These are phyloP conservation scores for Parnassius glacialis DNA, from an alignment of 2,888 invertebrate species.

Conservation along the genomic window DNA sequence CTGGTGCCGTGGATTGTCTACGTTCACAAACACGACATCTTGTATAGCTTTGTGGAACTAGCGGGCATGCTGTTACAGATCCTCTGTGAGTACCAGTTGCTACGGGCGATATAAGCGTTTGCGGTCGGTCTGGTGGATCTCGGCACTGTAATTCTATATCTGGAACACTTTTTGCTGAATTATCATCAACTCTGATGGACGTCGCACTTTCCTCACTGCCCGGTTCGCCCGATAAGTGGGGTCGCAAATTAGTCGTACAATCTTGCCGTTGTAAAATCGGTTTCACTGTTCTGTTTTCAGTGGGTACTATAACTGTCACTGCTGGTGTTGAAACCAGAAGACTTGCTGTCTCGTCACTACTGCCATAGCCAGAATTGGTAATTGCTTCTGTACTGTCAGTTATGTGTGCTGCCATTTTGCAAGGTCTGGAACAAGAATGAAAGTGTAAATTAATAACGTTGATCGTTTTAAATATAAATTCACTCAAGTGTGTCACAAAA, in stretches of 20 bases:
- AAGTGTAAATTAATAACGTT: neutral
- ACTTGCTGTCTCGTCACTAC: conserved; percentile 91
- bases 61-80: conserved; percentile 84
- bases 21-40: conserved; percentile 87
- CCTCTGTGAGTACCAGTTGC: conserved; percentile 82
- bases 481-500: no score
- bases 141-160: conserved; percentile 91
- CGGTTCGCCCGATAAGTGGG: conserved; percentile 85
- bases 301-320: conserved; percentile 74
- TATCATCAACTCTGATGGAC: conserved; percentile 83
- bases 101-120: conserved; percentile 78
- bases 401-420: conserved; percentile 70
- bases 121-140: conserved; percentile 78
- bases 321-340: conserved; percentile 85
- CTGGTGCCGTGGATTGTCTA: conserved; percentile 90
- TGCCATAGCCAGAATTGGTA: conserved; percentile 85
- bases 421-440: conserved; percentile 24
- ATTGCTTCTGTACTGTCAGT: conserved; percentile 80
- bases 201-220: conserved; percentile 88
- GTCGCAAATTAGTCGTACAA: conserved; percentile 89
- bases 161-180: conserved; percentile 88
- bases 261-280: conserved; percentile 93
- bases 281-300: conserved; percentile 82
- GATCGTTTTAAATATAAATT: no score
- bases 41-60: conserved; percentile 83